phyloP scores from a whole-genome alignment of 1,140 invertebrate species.

The Aphelenchoides besseyi region DNA sequence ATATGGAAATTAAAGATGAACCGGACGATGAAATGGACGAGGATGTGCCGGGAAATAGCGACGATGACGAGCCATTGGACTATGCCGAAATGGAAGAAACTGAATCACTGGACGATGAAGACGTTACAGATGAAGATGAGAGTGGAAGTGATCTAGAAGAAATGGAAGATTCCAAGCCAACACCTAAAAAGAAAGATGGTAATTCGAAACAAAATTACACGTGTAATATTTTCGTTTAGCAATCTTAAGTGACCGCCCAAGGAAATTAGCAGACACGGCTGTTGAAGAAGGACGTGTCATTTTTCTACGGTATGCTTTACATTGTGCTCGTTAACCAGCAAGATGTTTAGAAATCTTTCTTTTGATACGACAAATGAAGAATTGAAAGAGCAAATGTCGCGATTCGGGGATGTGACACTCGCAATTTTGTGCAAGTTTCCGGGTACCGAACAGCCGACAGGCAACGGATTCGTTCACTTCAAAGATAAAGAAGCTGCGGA shows the following conservation, averaged over 20 bases:
- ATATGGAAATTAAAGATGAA: conserved; percentile 19
- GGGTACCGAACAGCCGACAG: conserved; percentile 51
- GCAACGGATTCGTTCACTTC: conserved; percentile 53
- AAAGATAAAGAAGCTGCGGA: conserved; percentile 43
- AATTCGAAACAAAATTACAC: background rate
- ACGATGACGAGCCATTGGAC: conserved; percentile 24
- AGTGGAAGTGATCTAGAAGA: background rate
- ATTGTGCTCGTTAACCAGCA: background rate
- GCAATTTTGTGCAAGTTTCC: conserved; percentile 51
- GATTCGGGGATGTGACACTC: conserved; percentile 48
- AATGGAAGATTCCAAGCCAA: background rate
- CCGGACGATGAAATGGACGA: conserved; percentile 6
- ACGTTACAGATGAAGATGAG: conserved; percentile 18
- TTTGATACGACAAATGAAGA: conserved; percentile 39
- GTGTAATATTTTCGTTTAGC: conserved; percentile 3
- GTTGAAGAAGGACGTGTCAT: conserved; percentile 43
- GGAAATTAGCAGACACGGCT: conserved; percentile 33
- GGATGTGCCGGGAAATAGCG: background rate
- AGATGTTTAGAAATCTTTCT: conserved; percentile 43
- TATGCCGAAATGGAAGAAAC: conserved; percentile 23
- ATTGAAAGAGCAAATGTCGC: conserved; percentile 37
- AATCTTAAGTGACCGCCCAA: conserved; percentile 26
- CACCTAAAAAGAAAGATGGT: background rate
- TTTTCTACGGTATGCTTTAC: conserved; percentile 33
- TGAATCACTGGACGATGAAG: conserved; percentile 35